Base-by-base conservation (phyloP, 2,888 invertebrate genomes). In the Nematopogon swammerdamellus region DNA sequence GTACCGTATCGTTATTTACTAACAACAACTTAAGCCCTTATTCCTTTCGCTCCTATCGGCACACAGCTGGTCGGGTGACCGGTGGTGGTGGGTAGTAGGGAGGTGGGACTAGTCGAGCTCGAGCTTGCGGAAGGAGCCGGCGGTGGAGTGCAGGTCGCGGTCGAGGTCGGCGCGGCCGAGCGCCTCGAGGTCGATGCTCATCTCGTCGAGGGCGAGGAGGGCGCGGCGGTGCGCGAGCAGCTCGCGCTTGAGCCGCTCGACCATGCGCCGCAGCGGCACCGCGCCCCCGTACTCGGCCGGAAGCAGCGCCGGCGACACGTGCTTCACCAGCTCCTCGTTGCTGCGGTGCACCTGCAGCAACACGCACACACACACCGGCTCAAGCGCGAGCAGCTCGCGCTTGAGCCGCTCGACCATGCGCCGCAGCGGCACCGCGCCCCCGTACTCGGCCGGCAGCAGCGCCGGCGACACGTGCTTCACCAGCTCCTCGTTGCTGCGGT, bases 231-330 rank as follows among this genome's bases (percentile, higher is more conserved):
- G 84, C 54, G 84, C 83, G 51, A 83, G 67, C 45, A 91, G 68
- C 49, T 82, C 83, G 36, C 76, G 70, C 63, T 91, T 90, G 54
- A 91, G 82, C 60, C 83, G 83, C 67, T 87, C 85, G 53, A 93
- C 88, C 91, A 95, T 92, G 48, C 92, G 89, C 20, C 80, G 80
- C 48, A 92, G 70, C 17, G 93, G 90, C 18, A 91, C 83, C 18
- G 85, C 86, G n/a, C 94, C 94, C 8, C 94, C 94, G 62, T 93
- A 94, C 69, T 95, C 94, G 66, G 89, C 87, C 1, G 94, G 94
- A 54, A 95, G 69, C 59, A 93, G 88, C 52, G 86, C 83, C 19
- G 86, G 82, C 63, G 91, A 85, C 6, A 93, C 81, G 57, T 86
- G 83, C 44, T 85, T 81, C 55, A 84, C 84, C 30, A 93, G 70